Percentiles rank a stretch among this genome's conserved stretches.
Evolutionary conservation across 2,113 vertebrate genomes (phyloP).

Genomic region (Clinocottus analis): DNA sequence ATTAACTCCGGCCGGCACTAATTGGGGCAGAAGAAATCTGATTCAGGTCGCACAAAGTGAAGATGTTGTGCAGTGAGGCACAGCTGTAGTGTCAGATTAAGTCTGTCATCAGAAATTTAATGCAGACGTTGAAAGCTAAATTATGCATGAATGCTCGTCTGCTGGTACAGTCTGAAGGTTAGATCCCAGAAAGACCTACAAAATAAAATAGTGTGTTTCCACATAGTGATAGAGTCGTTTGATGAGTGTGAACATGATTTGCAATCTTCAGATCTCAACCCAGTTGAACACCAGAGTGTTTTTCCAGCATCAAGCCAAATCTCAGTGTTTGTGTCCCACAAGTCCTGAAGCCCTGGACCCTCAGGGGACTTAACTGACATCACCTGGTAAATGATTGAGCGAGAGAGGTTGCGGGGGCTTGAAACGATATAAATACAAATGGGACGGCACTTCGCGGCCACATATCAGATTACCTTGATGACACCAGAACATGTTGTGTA

Average conservation of each 20-base stretch:
- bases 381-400: no score
- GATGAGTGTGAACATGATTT: not conserved
- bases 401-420: no score
- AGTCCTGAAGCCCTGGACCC: no score
- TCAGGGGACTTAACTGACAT: no score
- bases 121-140: not conserved
- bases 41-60: not conserved
- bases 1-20: not conserved
- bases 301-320: no score
- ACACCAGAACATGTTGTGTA: no score
- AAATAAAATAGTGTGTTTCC: not conserved
- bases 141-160: slow-evolving; percentile 15
- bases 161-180: not conserved
- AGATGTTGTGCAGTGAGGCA: not conserved
- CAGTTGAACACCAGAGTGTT: no score
- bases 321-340: no score
- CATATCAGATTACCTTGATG: no score
- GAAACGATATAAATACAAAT: no score
- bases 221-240: not conserved
- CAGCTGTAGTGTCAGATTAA: not conserved
- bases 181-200: not conserved
- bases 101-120: not conserved
- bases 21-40: slow-evolving; percentile 11
- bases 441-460: no score
- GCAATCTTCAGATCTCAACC: not conserved